A percentile compares a stretch with the other conserved stretches of the same genome.
Conservation (phyloP, 2,888 invertebrate genomes). For the Eupithecia abbreviata region DNA sequence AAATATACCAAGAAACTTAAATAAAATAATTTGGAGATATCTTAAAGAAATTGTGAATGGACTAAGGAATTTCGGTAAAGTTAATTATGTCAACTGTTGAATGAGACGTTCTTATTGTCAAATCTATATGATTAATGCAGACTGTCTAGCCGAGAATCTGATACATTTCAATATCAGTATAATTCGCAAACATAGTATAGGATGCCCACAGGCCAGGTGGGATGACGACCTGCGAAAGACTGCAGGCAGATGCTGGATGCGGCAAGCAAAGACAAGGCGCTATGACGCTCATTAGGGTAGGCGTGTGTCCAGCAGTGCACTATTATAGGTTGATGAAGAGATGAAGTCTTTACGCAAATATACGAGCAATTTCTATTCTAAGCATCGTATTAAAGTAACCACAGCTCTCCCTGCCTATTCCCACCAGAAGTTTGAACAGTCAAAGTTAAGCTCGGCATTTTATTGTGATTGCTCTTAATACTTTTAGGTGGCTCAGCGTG, state of each 20-base stretch:
- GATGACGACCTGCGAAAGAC: too few species aligned
- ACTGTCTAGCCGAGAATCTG: too few species aligned
- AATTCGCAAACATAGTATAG: too few species aligned
- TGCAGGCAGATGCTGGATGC: too few species aligned
- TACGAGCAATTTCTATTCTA: not conserved
- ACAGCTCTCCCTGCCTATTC: constrained; percentile 24
- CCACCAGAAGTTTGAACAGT: constrained; percentile 46
- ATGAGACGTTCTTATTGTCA: not conserved
- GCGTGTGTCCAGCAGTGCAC: too few species aligned
- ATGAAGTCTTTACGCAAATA: not conserved
- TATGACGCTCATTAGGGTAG: too few species aligned
- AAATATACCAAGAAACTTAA: not conserved
- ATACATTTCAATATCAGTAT: too few species aligned
- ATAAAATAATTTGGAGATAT: not conserved
- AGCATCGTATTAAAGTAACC: constrained; percentile 6
- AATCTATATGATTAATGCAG: not conserved
- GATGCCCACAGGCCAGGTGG: too few species aligned
- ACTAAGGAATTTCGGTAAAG: not conserved
- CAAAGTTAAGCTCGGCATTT: constrained; percentile 62
- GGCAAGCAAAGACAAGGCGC: too few species aligned
- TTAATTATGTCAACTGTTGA: not conserved
- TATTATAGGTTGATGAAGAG: too few species aligned
- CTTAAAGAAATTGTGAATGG: not conserved
- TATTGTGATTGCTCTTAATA: constrained; percentile 71
- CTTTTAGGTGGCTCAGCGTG: constrained; percentile 69